Evolutionary conservation across 2,888 invertebrate genomes (phyloP).

Genomic region (Drosophila tripunctata): DNA sequence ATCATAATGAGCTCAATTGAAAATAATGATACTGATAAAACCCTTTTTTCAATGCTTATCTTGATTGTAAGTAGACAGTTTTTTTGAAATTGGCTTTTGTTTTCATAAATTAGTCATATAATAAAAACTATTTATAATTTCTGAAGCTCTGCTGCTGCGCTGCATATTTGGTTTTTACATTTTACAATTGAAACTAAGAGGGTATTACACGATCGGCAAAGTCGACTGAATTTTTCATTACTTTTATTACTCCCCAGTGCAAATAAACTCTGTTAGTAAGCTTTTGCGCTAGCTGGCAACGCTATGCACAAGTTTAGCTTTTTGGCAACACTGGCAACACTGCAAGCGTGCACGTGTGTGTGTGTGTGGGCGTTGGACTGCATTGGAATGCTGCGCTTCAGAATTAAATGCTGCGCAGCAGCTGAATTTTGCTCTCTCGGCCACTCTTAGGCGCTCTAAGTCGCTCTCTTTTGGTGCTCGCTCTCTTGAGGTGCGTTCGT

Average conservation of each 20-base stretch:
- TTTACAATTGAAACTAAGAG: no score
- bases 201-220: no score
- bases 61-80: conserved; percentile 50
- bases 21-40: conserved; percentile 12
- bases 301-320: no score
- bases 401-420: not conserved
- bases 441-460: not conserved
- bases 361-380: not conserved
- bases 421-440: not conserved
- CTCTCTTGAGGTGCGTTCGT: not conserved
- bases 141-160: no score
- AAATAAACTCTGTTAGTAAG: no score
- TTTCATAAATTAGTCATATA: no score
- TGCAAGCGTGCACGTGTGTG: not conserved
- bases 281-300: not conserved
- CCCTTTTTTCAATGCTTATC: conserved; percentile 24
- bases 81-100: not conserved
- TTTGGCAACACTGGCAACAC: not conserved
- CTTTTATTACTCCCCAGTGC: no score
- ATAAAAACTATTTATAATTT: no score
- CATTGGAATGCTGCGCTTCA: not conserved
- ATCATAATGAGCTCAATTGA: not conserved
- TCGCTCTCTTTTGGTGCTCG: not conserved
- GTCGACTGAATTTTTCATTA: no score
- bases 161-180: no score